Percentiles rank a stretch among this genome's conserved stretches.
Conservation (phyloP, 2,113 vertebrate species). For the Limanda limanda region DNA sequence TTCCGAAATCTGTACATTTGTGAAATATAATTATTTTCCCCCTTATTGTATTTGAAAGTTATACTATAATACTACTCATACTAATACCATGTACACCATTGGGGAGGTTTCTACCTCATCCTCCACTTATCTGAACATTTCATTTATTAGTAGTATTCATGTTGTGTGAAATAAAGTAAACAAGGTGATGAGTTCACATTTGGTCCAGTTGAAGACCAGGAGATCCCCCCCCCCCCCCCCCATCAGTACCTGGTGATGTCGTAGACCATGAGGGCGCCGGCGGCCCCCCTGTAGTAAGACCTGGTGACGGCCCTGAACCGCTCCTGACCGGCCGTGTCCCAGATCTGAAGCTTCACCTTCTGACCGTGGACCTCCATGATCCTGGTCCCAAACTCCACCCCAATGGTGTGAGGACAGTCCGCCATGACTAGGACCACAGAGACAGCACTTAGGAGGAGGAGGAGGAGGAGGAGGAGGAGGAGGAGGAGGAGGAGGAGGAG, state of each 20-base stretch:
- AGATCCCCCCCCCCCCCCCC: too few relatives aligned
- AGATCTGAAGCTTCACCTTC: constrained; percentile 99
- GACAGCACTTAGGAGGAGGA: neutral
- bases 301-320: constrained; percentile 96
- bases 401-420: constrained; percentile 98
- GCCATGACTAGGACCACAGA: constrained; percentile 90
- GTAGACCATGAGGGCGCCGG: constrained; percentile 98
- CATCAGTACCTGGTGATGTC: constrained; percentile 95
- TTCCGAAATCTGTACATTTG: too few relatives aligned
- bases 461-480: neutral
- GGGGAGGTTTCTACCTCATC: too few relatives aligned
- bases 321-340: constrained; percentile 99
- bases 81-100: too few relatives aligned
- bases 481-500: neutral
- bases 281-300: constrained; percentile 97
- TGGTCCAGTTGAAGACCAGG: too few relatives aligned
- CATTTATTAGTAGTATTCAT: too few relatives aligned
- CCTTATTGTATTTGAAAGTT: too few relatives aligned
- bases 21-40: too few relatives aligned
- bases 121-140: too few relatives aligned
- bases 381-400: constrained; percentile 97
- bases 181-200: too few relatives aligned
- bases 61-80: too few relatives aligned
- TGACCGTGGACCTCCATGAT: constrained; percentile 99
- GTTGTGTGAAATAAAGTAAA: too few relatives aligned